These are phyloP conservation scores for Cyclophora albipunctata DNA, from an alignment of 2,888 invertebrate species.

Conservation along the genomic window DNA sequence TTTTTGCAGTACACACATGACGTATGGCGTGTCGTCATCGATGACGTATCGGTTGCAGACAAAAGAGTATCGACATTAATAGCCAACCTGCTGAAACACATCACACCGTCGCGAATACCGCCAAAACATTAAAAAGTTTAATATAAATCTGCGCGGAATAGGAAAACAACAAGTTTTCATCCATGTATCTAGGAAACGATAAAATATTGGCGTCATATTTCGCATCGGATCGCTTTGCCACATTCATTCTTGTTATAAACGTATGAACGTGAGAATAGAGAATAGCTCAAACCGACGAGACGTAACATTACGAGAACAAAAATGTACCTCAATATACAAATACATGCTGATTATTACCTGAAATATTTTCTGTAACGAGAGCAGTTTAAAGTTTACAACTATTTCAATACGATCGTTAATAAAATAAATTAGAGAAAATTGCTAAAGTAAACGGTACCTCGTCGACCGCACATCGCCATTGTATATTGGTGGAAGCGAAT, in stretches of 20 bases:
- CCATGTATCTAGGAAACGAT: constrained; percentile 3
- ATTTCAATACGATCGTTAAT: neutral
- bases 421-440: constrained; percentile 11
- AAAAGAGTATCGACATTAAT: no score
- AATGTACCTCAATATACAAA: no score
- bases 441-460: constrained; percentile 7
- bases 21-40: no score
- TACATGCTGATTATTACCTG: no score
- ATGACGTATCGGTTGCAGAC: no score
- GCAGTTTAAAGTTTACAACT: no score
- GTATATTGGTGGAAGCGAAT: constrained; percentile 22
- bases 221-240: constrained; percentile 35
- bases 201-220: constrained; percentile 24
- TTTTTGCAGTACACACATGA: no score
- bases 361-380: no score
- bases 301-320: neutral
- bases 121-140: no score
- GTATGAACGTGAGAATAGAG: constrained; percentile 8
- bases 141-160: neutral
- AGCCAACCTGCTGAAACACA: no score
- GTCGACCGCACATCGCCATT: constrained; percentile 20
- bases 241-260: constrained; percentile 32
- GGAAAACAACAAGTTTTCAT: neutral
- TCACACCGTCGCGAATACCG: no score
- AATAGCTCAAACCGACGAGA: neutral